Conservation (phyloP, 2,888 invertebrate species). For the Ecdyonurus torrentis region DNA sequence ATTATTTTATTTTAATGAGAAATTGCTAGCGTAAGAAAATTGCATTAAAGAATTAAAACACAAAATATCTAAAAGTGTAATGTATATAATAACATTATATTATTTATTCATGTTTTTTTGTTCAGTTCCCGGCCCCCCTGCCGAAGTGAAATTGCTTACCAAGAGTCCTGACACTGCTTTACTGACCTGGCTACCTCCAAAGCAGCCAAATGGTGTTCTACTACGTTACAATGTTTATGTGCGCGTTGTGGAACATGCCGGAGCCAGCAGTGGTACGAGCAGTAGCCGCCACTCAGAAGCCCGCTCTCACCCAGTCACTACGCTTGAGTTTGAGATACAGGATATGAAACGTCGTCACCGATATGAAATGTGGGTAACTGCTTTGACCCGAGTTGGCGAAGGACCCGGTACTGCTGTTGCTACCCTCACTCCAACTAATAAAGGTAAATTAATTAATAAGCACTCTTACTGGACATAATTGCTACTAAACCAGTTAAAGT, state of each 20-base stretch:
- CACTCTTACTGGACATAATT: too few species aligned
- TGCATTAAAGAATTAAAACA: neutral
- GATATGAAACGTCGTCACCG: constrained; percentile 15
- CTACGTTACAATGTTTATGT: constrained; percentile 24
- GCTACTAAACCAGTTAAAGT: too few species aligned
- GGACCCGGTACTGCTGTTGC: constrained; percentile 54
- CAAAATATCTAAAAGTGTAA: neutral
- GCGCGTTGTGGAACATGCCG: constrained; percentile 11
- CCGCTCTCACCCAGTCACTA: constrained; percentile 20
- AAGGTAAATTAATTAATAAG: too few species aligned
- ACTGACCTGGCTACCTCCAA: constrained; percentile 31
- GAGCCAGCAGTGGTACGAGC: constrained; percentile 31
- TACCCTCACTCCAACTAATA: constrained; percentile 44
- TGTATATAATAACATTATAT: too few species aligned
- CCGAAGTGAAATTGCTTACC: constrained; percentile 29
- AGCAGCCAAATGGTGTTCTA: constrained; percentile 27
- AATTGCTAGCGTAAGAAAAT: neutral
- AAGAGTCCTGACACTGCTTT: constrained; percentile 26
- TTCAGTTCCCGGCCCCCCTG: constrained; percentile 29
- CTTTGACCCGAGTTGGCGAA: constrained; percentile 58
- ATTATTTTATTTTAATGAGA: neutral
- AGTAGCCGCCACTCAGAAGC: constrained; percentile 53
- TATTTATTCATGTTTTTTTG: neutral
- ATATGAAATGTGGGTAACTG: constrained; percentile 54
- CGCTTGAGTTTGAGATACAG: constrained; percentile 15